Base-by-base conservation (phyloP, 2,797 vertebrate genomes). In the Paedocypris micromegethes region DNA sequence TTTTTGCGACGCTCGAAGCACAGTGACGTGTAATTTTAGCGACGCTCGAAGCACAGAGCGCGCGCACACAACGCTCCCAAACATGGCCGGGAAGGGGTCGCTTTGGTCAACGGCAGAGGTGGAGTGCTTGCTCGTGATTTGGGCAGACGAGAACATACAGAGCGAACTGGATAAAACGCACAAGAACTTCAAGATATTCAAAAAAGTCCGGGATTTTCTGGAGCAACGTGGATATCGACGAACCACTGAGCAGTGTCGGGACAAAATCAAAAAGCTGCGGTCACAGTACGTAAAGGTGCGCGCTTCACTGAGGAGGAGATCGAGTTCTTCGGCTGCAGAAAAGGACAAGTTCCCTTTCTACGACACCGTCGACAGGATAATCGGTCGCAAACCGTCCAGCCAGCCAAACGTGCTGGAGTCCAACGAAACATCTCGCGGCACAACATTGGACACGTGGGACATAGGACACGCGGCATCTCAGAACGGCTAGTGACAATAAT, bases 81-180 rank as follows among this genome's bases (percentile, higher is more conserved):
- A 23, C 23, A 23, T 23, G 23, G 23, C 23, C 1, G 23, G 23
- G 23, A 23, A 23, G 23, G 23, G 23, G 3, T 42, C 38, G 4
- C 45, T 70, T 50, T 70, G 59, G 59, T 39, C 59, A 37, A 42
- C 5, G 5, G 45, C 51, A 62, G 68, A 63, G 59, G 59, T 63
- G 44, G 51, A 70, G 2, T 57, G 58, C 44, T 63, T 57, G 23
- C 3, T 63, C 38, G 52, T 56, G n/a, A 64, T 70, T 39, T 50
- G 64, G 9, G 57, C 44, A 48, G 44, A 66, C 2, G 45, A 56
- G 2, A 55, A 9, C 3, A 57, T 70, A 5, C 43, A 49, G 41
- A 4, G 46, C 37, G 42, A 58, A 3, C 44, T 56, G 4, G n/a
- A 58, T 0, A 57, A 9, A 23, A 48, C 3, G 5, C 38, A 47